Evolutionary conservation across 2,888 invertebrate species (phyloP).

Genomic region (Drymonia ruficornis): DNA sequence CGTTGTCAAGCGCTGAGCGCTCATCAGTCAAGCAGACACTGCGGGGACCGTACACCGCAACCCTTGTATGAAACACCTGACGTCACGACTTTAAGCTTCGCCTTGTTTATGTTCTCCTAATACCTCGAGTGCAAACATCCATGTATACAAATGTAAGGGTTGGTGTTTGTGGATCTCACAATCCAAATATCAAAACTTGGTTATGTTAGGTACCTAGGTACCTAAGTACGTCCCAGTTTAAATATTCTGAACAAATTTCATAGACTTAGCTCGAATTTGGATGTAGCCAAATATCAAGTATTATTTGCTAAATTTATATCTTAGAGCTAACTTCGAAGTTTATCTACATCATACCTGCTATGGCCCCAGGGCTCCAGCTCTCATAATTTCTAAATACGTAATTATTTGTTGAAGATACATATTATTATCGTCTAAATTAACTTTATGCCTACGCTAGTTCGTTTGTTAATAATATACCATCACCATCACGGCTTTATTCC

Average conservation of each 20-base stretch:
- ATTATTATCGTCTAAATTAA: slow-evolving; percentile 1
- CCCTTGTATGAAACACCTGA: slow-evolving; percentile 10
- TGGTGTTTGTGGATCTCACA: background rate
- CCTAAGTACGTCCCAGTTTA: background rate
- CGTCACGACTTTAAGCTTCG: background rate
- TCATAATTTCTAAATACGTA: slow-evolving; percentile 4
- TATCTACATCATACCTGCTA: background rate
- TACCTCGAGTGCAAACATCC: background rate
- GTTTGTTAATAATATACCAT: no score
- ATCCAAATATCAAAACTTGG: background rate
- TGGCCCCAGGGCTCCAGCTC: background rate
- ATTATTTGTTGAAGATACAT: slow-evolving; percentile 1
- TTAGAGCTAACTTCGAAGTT: slow-evolving; percentile 8
- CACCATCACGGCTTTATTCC: no score
- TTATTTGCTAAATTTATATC: no score
- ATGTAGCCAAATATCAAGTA: no score
- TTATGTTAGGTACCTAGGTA: no score
- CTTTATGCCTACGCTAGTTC: background rate
- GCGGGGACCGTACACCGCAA: slow-evolving; percentile 2
- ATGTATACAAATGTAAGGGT: background rate
- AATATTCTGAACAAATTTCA: no score
- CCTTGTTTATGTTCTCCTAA: slow-evolving; percentile 4
- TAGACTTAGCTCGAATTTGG: no score
- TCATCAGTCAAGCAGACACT: slow-evolving; percentile 12
- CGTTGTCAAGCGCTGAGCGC: slow-evolving; percentile 7